phyloP scores from a whole-genome alignment of 1,140 invertebrate species.

The Myzus persicae region DNA sequence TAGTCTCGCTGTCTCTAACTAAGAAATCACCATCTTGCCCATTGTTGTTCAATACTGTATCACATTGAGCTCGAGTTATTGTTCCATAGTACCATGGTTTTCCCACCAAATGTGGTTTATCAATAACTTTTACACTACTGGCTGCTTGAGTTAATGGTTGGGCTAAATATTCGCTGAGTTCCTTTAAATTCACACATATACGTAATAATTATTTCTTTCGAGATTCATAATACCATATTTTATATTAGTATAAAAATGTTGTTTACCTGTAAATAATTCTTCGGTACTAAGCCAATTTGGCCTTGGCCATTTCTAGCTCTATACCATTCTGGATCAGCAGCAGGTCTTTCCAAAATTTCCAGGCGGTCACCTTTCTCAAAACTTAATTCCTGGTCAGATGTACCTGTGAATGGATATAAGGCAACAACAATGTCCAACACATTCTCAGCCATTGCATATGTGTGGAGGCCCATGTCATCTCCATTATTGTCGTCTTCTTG shows the following conservation, averaged over 20 bases:
- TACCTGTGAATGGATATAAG: slow-evolving; percentile 91
- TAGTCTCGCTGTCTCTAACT: slow-evolving; percentile 97
- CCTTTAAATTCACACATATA: slow-evolving; percentile 65
- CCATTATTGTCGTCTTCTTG: slow-evolving; percentile 75
- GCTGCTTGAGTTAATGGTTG: slow-evolving; percentile 69
- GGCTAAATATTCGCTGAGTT: slow-evolving; percentile 85
- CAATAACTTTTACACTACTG: slow-evolving; percentile 64
- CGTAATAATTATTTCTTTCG: not conserved
- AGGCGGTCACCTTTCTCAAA: slow-evolving; percentile 96
- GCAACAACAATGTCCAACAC: slow-evolving; percentile 94
- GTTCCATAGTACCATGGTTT: slow-evolving; percentile 97
- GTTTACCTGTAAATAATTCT: slow-evolving; percentile 87
- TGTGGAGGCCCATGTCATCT: slow-evolving; percentile 83
- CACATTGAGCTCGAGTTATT: slow-evolving; percentile 93
- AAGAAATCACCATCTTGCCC: slow-evolving; percentile 98
- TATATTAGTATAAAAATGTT: not conserved
- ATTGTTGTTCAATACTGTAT: slow-evolving; percentile 90
- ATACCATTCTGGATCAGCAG: slow-evolving; percentile 97
- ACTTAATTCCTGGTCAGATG: slow-evolving; percentile 95
- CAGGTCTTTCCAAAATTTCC: slow-evolving; percentile 93
- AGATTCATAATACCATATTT: not conserved
- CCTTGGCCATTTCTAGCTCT: slow-evolving; percentile 92
- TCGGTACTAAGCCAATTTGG: slow-evolving; percentile 90
- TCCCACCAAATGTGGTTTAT: slow-evolving; percentile 76
- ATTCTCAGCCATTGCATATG: slow-evolving; percentile 91